phyloP scores from a whole-genome alignment of 2,113 vertebrate species.

The Opisthocomus hoazin region DNA sequence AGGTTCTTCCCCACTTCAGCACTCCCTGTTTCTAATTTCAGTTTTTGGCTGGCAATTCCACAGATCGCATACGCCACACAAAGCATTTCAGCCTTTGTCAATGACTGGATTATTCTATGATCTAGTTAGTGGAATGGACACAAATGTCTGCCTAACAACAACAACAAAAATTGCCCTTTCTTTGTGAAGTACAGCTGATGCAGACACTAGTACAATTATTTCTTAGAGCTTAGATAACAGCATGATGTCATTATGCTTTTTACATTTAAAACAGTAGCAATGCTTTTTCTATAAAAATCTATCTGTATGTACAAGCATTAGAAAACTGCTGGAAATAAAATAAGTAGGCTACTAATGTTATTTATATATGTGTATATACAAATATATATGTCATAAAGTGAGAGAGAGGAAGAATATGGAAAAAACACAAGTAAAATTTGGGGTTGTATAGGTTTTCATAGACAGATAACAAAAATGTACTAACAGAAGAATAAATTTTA shows the following conservation, averaged over 20 bases:
- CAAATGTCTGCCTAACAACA: conserved; percentile 27
- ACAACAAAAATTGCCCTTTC: neutral
- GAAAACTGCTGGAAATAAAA: neutral
- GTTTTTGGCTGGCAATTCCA: conserved; percentile 17
- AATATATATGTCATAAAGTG: neutral
- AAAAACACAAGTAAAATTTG: neutral
- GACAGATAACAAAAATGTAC: neutral
- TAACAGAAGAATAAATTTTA: neutral
- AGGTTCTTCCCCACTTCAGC: conserved; percentile 3
- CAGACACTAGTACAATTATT: neutral
- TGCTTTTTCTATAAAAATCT: neutral
- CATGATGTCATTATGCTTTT: neutral
- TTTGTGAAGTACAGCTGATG: neutral
- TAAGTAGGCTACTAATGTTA: neutral
- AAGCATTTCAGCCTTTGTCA: conserved; percentile 25
- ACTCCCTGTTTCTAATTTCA: neutral
- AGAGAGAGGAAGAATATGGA: neutral
- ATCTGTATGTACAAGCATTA: neutral
- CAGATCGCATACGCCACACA: conserved; percentile 4
- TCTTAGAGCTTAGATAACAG: neutral
- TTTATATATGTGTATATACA: neutral
- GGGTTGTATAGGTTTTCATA: neutral
- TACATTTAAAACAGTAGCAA: neutral
- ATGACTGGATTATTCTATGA: conserved; percentile 54
- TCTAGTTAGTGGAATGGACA: conserved; percentile 51